A percentile compares a stretch with the other conserved stretches of the same genome.
phyloP scores from a whole-genome alignment of 1,140 invertebrate genomes.

The Scaptodrosophila lebanonensis region DNA sequence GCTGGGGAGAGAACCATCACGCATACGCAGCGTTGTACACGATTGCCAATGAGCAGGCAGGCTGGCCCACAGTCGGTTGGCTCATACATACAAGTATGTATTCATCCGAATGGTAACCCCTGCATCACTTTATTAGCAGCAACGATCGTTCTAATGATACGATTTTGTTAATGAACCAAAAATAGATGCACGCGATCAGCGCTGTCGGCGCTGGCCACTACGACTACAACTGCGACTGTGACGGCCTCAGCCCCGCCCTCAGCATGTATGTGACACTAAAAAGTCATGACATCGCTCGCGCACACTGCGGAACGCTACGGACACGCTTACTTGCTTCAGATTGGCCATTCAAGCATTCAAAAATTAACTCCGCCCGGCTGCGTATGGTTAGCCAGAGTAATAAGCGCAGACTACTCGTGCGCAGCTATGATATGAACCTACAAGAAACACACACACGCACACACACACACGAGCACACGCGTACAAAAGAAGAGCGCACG shows the following conservation, averaged over 20 bases:
- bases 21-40: conserved; percentile 38
- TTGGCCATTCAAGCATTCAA: conserved; percentile 77
- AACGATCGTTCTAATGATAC: conserved; percentile 58
- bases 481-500: too few relatives aligned
- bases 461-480: conserved; percentile 12
- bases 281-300: conserved; percentile 75
- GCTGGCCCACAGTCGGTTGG: conserved; percentile 11
- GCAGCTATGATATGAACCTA: conserved; percentile 42
- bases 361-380: conserved; percentile 77
- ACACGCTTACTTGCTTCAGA: conserved; percentile 77
- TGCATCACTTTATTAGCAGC: conserved; percentile 65
- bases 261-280: conserved; percentile 64
- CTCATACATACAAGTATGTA: too few relatives aligned
- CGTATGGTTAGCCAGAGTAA: conserved; percentile 68
- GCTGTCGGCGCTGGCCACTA: conserved; percentile 20
- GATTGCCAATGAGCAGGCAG: not conserved
- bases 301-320: conserved; percentile 74
- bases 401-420: conserved; percentile 45
- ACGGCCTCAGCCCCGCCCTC: conserved; percentile 56
- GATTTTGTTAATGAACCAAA: conserved; percentile 75
- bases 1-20: conserved; percentile 23
- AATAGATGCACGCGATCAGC: conserved; percentile 62
- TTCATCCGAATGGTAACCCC: conserved; percentile 1
- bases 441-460: conserved; percentile 16
- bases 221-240: not conserved